A percentile compares a stretch with the other conserved stretches of the same genome.
These are phyloP conservation scores for Bradynema listronoti DNA, from an alignment of 1,140 invertebrate species.

Conservation along the genomic window DNA sequence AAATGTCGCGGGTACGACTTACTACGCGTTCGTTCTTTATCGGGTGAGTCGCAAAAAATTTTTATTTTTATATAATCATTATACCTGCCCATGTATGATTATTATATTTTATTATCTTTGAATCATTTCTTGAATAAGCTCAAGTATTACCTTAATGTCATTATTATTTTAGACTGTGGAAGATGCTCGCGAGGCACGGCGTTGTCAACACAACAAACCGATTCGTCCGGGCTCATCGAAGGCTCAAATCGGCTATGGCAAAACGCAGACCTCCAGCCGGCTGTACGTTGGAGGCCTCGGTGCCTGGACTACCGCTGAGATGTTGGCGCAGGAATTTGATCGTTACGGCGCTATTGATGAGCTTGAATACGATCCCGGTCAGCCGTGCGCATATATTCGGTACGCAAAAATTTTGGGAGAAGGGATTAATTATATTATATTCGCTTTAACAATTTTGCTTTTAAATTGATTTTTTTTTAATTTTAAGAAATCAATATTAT, in stretches of 20 bases:
- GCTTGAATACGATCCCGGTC: conserved; percentile 70
- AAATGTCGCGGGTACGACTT: conserved; percentile 69
- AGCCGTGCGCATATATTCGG: conserved; percentile 33
- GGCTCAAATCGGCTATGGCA: conserved; percentile 97
- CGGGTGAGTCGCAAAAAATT: conserved; percentile 12
- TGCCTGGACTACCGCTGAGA: conserved; percentile 74
- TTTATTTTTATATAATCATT: neutral
- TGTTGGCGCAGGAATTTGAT: conserved; percentile 86
- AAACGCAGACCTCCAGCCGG: conserved; percentile 86
- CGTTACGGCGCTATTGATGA: conserved; percentile 96
- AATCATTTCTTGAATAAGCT: too few species aligned
- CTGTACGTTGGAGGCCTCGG: conserved; percentile 96
- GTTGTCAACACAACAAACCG: conserved; percentile 34
- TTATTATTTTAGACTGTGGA: conserved; percentile 38
- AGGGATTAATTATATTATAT: too few species aligned
- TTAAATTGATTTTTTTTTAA: too few species aligned
- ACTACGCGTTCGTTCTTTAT: conserved; percentile 49
- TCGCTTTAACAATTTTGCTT: too few species aligned
- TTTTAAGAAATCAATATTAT: too few species aligned
- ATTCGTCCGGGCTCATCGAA: conserved; percentile 30
- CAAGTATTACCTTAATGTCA: too few species aligned
- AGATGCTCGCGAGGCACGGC: conserved; percentile 28
- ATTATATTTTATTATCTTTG: too few species aligned
- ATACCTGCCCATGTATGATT: too few species aligned
- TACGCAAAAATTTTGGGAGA: conserved; percentile 1